Base-by-base conservation (phyloP, 1,140 invertebrate genomes). In the Varroa destructor region DNA sequence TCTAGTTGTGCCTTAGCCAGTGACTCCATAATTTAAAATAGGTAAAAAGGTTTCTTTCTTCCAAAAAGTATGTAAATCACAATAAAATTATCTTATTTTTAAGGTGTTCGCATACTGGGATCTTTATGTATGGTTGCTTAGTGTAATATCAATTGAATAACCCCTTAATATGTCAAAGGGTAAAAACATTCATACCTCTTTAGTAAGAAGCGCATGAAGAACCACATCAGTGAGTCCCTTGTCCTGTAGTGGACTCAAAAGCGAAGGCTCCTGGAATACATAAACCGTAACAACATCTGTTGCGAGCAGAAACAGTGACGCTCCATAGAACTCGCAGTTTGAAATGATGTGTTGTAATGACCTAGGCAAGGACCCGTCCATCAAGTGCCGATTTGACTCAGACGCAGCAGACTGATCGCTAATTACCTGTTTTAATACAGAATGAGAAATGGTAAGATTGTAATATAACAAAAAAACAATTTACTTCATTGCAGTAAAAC, bases 231-330 rank as follows among this genome's bases (percentile, higher is more conserved):
- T 93, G n/a, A 94, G 81, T 43, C 90, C 90, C 79, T 88, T 89
- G 77, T 93, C 89, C 79, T 91, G 89, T 37, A 94, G 79, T 0
- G 89, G 88, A 0, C 88, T 90, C 3, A 94, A 78, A 54, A 93
- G 79, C 2, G 90, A 89, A 0, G 91, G 91, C 80, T 94, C 91
- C 84, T 93, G 91, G 80, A 92, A 94, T 10, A 94, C 89, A 77
- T 92, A 93, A 4, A 91, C 90, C 1, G 91, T 92, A 12, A 93
- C 90, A 37, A 93, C 88, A 81, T 93, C 89, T 0, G 89, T 90
- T 40, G 90, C 91, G 81, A 76, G 72, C 79, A 79, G 8, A 74
- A 73, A 75, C 42, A 74, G 79, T 4, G 90, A 92, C 6, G 90
- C 87, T 2, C 91, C 91, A 79, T 93, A 94, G 79, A 93, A 94